These are phyloP conservation scores for Muscidifurax raptorellus DNA, from an alignment of 1,140 invertebrate species.

Conservation along the genomic window DNA sequence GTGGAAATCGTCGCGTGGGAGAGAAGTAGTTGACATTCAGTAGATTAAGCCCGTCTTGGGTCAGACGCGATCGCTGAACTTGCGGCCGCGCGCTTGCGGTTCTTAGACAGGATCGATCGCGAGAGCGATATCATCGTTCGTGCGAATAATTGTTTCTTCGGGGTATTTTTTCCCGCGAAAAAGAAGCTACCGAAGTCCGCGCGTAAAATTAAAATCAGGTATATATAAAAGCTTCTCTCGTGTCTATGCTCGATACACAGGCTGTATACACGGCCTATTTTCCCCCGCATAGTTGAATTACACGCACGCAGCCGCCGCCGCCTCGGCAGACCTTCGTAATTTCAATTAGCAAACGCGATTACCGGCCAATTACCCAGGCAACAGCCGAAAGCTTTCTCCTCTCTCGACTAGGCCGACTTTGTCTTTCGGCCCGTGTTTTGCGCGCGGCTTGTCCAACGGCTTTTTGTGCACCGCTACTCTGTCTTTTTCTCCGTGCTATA, in stretches of 20 bases:
- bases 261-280: background rate
- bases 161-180: background rate
- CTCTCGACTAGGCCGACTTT: background rate
- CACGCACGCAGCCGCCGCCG: background rate
- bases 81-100: background rate
- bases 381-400: slow-evolving; percentile 29
- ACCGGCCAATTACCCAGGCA: slow-evolving; percentile 61
- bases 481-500: background rate
- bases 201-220: background rate
- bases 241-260: background rate
- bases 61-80: slow-evolving; percentile 8
- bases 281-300: background rate
- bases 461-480: background rate
- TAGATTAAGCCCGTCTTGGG: slow-evolving; percentile 19
- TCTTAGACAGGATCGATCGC: too few relatives aligned
- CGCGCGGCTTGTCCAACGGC: background rate
- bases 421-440: background rate
- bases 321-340: slow-evolving; percentile 55
- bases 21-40: slow-evolving; percentile 34
- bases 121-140: too few relatives aligned
- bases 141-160: too few relatives aligned
- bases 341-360: slow-evolving; percentile 68
- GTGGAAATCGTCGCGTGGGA: background rate
- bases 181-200: background rate
- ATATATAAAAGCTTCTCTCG: background rate